Percentiles rank a stretch among this genome's conserved stretches.
These are phyloP conservation scores for Columbina picui DNA, from an alignment of 2,113 vertebrate genomes.

Conservation along the genomic window DNA sequence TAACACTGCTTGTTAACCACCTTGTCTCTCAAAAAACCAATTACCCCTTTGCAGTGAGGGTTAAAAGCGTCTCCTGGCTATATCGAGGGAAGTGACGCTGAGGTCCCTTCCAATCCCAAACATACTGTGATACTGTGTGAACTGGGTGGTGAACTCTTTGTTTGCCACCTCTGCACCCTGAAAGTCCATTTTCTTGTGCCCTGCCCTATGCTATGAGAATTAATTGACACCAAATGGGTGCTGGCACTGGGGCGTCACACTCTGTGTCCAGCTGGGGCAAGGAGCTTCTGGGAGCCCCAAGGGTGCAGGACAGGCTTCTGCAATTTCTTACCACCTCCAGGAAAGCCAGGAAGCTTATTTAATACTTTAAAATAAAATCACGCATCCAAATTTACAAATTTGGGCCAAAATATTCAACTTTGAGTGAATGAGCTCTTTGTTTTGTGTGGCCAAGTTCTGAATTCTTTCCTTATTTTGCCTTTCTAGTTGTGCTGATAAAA, in stretches of 20 bases:
- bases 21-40: background rate
- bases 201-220: background rate
- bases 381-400: background rate
- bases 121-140: no score
- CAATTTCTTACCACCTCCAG: background rate
- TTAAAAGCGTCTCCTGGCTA: background rate
- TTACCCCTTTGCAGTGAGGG: rapidly evolving
- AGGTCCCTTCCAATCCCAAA: no score
- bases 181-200: background rate
- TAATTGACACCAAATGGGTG: rapidly evolving
- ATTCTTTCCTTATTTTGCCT: conserved; percentile 28
- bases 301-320: background rate
- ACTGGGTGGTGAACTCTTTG: background rate
- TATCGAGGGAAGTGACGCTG: rapidly evolving
- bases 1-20: background rate
- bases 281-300: background rate
- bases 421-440: background rate
- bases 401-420: background rate
- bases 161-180: background rate
- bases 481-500: conserved; percentile 10
- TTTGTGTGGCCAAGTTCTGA: background rate
- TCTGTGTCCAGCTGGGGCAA: background rate
- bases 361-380: background rate
- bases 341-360: background rate
- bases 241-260: background rate